Percentiles rank a stretch among this genome's conserved stretches.
These are phyloP conservation scores for Pyrgus malvae DNA, from an alignment of 2,888 invertebrate genomes.

Conservation along the genomic window DNA sequence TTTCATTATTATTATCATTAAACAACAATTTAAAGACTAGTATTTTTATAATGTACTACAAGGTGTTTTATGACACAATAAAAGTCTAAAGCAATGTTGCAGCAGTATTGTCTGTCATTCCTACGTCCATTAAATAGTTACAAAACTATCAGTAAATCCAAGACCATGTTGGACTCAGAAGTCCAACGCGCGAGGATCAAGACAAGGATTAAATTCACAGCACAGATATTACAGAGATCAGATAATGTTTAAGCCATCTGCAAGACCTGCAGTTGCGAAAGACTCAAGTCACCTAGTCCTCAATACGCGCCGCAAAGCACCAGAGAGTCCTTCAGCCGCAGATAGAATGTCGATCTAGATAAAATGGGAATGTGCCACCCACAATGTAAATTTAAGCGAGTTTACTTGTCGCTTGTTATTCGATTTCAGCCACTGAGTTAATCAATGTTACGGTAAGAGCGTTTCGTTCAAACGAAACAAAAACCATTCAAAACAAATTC, in stretches of 20 bases:
- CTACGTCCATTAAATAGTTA: no score
- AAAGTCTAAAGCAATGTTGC: no score
- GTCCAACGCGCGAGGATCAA: neutral
- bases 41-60: no score
- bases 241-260: conserved; percentile 2
- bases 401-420: conserved; percentile 17
- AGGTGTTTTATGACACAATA: no score
- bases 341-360: conserved; percentile 66
- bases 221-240: conserved; percentile 3
- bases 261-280: conserved; percentile 11
- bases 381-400: conserved; percentile 53
- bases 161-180: neutral
- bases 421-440: neutral
- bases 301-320: conserved; percentile 46
- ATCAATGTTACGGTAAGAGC: neutral
- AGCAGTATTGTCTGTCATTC: no score
- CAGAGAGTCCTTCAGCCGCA: conserved; percentile 28
- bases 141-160: no score
- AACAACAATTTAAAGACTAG: no score
- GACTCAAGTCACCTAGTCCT: conserved; percentile 36
- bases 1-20: no score
- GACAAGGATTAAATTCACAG: neutral
- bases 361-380: conserved; percentile 44
- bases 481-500: neutral
- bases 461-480: no score